These are phyloP conservation scores for Listrodromus nycthemerus DNA, from an alignment of 2,888 invertebrate species.

Conservation along the genomic window DNA sequence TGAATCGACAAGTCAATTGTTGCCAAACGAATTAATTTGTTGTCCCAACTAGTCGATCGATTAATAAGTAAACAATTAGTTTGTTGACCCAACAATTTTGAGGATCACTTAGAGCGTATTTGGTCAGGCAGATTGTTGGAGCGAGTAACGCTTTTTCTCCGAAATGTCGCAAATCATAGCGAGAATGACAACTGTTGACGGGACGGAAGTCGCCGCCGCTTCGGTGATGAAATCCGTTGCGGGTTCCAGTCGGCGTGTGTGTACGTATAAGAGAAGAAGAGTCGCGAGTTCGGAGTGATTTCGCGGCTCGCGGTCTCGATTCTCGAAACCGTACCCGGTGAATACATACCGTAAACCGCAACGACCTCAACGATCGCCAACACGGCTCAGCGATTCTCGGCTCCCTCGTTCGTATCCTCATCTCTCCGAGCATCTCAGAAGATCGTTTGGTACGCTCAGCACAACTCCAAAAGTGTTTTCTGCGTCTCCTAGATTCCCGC, in stretches of 20 bases:
- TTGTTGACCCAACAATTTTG: too few relatives aligned
- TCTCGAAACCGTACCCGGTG: constrained; percentile 55
- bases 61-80: background rate
- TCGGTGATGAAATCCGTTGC: constrained; percentile 21
- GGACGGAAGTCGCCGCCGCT: constrained; percentile 34
- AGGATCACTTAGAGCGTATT: background rate
- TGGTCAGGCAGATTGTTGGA: background rate
- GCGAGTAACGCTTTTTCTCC: background rate
- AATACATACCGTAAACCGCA: constrained; percentile 65
- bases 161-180: constrained; percentile 46
- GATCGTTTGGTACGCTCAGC: constrained; percentile 24
- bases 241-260: background rate
- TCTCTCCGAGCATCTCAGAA: background rate
- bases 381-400: constrained; percentile 12
- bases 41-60: background rate
- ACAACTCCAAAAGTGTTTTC: constrained; percentile 53
- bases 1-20: too few relatives aligned
- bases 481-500: constrained; percentile 24
- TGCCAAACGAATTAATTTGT: too few relatives aligned
- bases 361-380: constrained; percentile 53
- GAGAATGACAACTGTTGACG: constrained; percentile 62
- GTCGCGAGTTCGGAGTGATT: constrained; percentile 55
- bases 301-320: constrained; percentile 62
- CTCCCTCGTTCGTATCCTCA: constrained; percentile 33
- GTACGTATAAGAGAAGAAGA: constrained; percentile 7